Evolutionary conservation across 2,888 invertebrate genomes (phyloP), one percentile per base, ranked within the genome.

Genomic region (Panzeria rudis): DNA sequence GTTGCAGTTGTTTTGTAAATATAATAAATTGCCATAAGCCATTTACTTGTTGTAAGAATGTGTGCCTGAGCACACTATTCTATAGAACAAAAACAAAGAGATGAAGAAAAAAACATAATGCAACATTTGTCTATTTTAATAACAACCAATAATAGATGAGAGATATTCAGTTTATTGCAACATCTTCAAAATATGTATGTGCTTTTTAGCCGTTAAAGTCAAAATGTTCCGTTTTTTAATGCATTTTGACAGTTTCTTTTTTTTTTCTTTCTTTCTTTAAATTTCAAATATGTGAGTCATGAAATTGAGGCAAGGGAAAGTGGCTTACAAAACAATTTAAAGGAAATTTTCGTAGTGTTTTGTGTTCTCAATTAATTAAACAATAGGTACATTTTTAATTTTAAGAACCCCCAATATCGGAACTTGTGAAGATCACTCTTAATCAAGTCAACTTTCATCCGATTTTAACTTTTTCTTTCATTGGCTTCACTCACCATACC

Each of bases 21-120:
- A 82, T 75, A 69, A 75, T 77, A 78, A 81, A 82, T 82, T 82
- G 82, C 85, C 85, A 52, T 82, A 69, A 81, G 81, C 76, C 73
- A 79, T 84, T 84, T 44, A 29, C 29, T 76, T 29, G 56, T 15
- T 80, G 80, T 38, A 38, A 25, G 15, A 68, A 50, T 35, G 35
- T 41, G 41, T 38, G 66, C 66, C 25, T 41, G 50, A 59, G 50
- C 41, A 66, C 50, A 44, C 47, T 80, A 38, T 59, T 23, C 38
- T 56, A 4, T 32, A 50, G 2, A 20, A n/a, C 25, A 20, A 25
- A 15, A 59, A 56, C 7, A 44, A 66, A 23, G 25, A 32, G 20
- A 41, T 1, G 29, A 17, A 52, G 8, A 35, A 62, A 15, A 20
- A 61, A 17, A 71, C 35, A 29, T 68, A 68, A 41, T 61, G 69